Base-by-base conservation (phyloP, 2,113 vertebrate species). In the Dolichallabes microphthalmus region DNA sequence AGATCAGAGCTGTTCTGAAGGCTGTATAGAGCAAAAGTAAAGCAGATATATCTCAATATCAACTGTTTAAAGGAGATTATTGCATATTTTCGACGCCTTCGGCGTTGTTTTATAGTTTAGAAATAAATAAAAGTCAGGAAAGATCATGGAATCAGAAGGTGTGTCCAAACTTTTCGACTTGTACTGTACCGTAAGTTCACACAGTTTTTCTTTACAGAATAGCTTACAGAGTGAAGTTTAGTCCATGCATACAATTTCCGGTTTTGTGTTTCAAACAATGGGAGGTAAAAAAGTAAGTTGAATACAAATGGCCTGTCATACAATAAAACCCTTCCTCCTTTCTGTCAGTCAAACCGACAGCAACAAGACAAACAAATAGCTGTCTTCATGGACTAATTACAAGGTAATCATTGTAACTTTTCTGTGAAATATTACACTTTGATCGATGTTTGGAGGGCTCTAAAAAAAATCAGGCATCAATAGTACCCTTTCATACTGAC, bases 381-480 rank as follows among this genome's bases (percentile, higher is more conserved):
- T 58, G 12, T 64, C 64, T 55, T 57, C 82, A n/a, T 57, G 39
- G 35, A 30, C 57, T 85, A 53, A 84, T 82, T 35, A 22, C 14
- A 84, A 77, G n/a, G 64, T 60, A 58, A 82, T 55, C 7, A 39
- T 60, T 78, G 69, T 60, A 80, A 58, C 63, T 86, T 86, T 61
- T 25, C 35, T 39, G 25, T 30, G 75, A 76, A 83, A 79, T 63
- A 88, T 32, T 87, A 88, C 20, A 66, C 91, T 93, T 93, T 94
- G 92, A 94, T 94, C 92, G 91, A 5, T 78, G 86, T 86, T 90
- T 91, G 90, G 88, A 90, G 82, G 87, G 89, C 89, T 85, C 89
- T 94, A 90, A 91, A 85, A 83, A 86, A 85, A 83, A 86, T 91
- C 88, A 86, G 57, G 80, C 87, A 90, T 88, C 90, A 90, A 92